A percentile compares a stretch with the other conserved stretches of the same genome.
These are phyloP conservation scores for Meiosimyza platycephala DNA, from an alignment of 2,888 invertebrate species.

Conservation along the genomic window DNA sequence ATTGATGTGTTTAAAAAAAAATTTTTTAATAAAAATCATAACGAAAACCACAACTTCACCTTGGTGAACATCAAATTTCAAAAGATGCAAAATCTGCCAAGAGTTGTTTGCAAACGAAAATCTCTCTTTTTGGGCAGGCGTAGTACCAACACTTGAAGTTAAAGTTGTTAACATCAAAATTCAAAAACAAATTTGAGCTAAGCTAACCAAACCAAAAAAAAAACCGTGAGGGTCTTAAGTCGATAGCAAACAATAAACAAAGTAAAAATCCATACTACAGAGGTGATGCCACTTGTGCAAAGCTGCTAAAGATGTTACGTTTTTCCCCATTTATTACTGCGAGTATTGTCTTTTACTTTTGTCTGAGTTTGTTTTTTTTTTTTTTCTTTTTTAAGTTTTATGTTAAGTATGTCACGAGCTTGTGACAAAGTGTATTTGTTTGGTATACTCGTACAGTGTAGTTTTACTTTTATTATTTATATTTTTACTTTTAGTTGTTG, in stretches of 20 bases:
- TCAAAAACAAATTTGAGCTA: slow-evolving; percentile 3
- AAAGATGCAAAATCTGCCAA: too few species aligned
- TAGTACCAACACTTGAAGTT: not conserved
- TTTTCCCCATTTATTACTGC: not conserved
- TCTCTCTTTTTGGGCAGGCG: not conserved
- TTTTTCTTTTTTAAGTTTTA: slow-evolving; percentile 12
- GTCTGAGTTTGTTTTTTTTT: not conserved
- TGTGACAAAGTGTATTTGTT: slow-evolving; percentile 40
- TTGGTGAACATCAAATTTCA: too few species aligned
- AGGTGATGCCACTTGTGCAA: too few species aligned
- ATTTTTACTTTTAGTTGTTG: slow-evolving; percentile 45
- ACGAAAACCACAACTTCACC: too few species aligned
- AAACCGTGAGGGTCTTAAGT: too few species aligned
- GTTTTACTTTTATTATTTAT: slow-evolving; percentile 51
- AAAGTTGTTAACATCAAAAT: slow-evolving; percentile 8
- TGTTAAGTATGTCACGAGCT: slow-evolving; percentile 56
- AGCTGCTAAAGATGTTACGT: not conserved
- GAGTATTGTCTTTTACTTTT: not conserved
- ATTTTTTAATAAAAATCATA: too few species aligned
- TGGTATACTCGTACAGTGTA: slow-evolving; percentile 24
- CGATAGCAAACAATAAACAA: too few species aligned
- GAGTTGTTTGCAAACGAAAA: too few species aligned
- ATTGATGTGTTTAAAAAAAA: too few species aligned
- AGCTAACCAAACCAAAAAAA: not conserved
- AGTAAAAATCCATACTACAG: too few species aligned